These are phyloP conservation scores for Arge pagana DNA, from an alignment of 2,888 invertebrate species.

Conservation along the genomic window DNA sequence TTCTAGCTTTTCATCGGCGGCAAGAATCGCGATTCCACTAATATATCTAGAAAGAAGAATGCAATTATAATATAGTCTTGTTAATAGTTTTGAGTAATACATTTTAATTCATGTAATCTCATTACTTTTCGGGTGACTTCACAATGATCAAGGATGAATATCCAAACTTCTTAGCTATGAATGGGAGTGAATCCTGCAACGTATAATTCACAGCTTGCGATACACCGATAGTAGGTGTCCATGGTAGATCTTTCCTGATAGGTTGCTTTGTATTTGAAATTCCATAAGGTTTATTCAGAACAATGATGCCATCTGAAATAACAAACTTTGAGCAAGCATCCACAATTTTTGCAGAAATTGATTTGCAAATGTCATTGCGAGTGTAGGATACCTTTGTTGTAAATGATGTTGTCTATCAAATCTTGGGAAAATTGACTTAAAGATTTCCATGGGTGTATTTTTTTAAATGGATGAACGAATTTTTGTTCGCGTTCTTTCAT, in stretches of 20 bases:
- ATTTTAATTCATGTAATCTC: background rate
- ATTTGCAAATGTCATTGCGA: background rate
- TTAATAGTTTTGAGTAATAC: too few relatives aligned
- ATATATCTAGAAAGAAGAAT: constrained; percentile 34
- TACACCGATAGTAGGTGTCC: constrained; percentile 17
- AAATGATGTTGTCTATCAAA: constrained; percentile 32
- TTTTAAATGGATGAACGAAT: constrained; percentile 37
- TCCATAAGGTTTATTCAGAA: constrained; percentile 52
- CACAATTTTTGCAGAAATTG: background rate
- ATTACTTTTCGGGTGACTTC: constrained; percentile 38
- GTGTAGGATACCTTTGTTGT: constrained; percentile 34
- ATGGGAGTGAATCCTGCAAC: constrained; percentile 32
- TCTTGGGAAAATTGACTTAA: constrained; percentile 28
- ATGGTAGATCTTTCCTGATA: background rate
- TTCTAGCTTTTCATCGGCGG: constrained; percentile 22
- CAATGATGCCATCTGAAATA: constrained; percentile 45
- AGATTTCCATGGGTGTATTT: constrained; percentile 45
- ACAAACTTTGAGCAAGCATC: background rate
- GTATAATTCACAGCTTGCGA: constrained; percentile 32
- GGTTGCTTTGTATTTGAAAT: constrained; percentile 30
- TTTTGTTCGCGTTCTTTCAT: constrained; percentile 2
- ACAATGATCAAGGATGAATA: constrained; percentile 30
- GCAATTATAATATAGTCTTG: too few relatives aligned
- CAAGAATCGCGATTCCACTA: constrained; percentile 38
- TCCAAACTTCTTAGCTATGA: constrained; percentile 35